These are phyloP conservation scores for Lagenorhynchus albirostris DNA, from an alignment of 2,113 vertebrate species.

Conservation along the genomic window DNA sequence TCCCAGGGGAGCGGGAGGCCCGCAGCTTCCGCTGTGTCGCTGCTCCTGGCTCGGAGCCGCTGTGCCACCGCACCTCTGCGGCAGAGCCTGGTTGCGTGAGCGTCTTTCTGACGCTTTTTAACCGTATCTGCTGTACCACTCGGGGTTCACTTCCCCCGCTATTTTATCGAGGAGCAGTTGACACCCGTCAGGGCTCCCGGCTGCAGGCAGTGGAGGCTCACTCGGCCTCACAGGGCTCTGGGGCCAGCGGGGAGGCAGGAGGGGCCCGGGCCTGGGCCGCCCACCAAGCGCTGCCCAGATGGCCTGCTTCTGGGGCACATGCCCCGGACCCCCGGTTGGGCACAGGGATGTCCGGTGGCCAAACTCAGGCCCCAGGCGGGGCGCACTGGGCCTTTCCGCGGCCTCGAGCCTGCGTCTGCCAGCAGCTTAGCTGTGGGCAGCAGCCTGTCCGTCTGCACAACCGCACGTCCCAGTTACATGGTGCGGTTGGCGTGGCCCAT, in stretches of 20 bases:
- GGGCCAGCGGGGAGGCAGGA: not conserved
- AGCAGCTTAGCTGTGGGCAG: not conserved
- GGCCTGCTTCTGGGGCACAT: not conserved
- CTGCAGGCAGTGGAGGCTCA: not conserved
- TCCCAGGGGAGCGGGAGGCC: not conserved
- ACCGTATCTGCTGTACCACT: not conserved
- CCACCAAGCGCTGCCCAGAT: not conserved
- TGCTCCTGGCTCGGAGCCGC: not conserved
- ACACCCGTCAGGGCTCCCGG: not conserved
- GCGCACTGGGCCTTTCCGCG: not conserved
- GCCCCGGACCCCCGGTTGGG: not conserved
- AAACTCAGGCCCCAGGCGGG: not conserved
- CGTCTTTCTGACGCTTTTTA: not conserved
- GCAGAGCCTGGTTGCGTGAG: not conserved
- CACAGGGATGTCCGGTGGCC: fast-evolving
- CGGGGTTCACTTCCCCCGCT: not conserved
- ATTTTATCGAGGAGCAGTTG: not conserved
- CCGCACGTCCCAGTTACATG: not conserved
- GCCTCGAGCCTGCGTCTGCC: not conserved
- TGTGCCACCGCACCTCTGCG: not conserved
- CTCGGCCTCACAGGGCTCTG: not conserved
- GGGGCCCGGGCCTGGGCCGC: fast-evolving
- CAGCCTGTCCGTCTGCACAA: not conserved
- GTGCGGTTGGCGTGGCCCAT: not conserved
- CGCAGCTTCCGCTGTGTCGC: not conserved